Base-by-base conservation (phyloP, 2,797 vertebrate genomes). In the Neosilurus mollespiculum region DNA sequence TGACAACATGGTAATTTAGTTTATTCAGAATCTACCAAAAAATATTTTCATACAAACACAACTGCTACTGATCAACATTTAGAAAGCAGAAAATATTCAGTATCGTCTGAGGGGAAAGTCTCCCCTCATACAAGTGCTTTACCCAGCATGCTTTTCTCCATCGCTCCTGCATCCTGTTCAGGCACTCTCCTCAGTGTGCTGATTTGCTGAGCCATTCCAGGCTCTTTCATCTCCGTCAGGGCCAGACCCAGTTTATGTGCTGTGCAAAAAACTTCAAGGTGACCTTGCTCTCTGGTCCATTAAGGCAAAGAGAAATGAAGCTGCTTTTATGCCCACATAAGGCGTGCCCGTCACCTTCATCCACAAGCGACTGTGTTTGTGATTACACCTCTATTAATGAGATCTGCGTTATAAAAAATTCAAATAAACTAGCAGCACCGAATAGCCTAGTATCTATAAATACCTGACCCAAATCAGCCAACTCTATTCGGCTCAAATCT, bases 401-500 rank as follows among this genome's bases (percentile, higher is more conserved):
- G 80, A 71, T 43, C 53, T 58, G 53, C 34, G 24, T 51, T 67
- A 14, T 62, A 64, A 72, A 82, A 75, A 9, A 84, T 43, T 78
- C 8, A 72, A 56, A 69, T 43, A 73, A 77, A 67, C 61, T 51
- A 67, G 61, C 61, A 78, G 80, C 81, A 37, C 61, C 34, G 30
- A 64, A 61, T 84, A 72, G 59, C 77, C 78, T 83, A 72, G 34
- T 59, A 49, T 70, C 80, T 88, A 87, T 87, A 84, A 81, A 87
- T 87, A 88, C 73, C 83, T 84, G 87, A 83, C 87, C 87, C 53
- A 88, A 79, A 88, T 88, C 84, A 81, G 77, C 71, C 58, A 26
- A 16, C 66, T 87, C 54, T 5, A 15, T 37, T 84, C 53, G 4
- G 62, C 58, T 83, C 83, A 61, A 81, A 83, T 86, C 79, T 75